These are phyloP conservation scores for Trogon surrucura DNA, from an alignment of 2,113 vertebrate genomes.

Conservation along the genomic window DNA sequence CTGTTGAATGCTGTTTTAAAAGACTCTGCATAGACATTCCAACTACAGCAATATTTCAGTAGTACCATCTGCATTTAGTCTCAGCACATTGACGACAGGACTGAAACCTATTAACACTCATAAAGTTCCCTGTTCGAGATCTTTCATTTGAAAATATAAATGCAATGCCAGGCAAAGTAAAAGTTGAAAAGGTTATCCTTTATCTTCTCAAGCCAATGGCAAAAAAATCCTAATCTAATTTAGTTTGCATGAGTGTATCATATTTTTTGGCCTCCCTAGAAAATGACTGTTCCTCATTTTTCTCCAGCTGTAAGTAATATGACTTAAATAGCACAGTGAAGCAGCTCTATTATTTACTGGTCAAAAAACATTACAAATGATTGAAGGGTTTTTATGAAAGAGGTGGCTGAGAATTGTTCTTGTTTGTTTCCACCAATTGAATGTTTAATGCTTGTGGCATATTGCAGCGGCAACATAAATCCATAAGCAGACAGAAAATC, in stretches of 20 bases:
- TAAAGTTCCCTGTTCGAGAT: neutral
- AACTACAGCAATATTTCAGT: neutral
- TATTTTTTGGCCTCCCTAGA: conserved; percentile 35
- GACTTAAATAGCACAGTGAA: conserved; percentile 66
- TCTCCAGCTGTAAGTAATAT: conserved; percentile 72
- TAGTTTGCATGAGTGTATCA: conserved; percentile 6
- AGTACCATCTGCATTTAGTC: conserved; percentile 28
- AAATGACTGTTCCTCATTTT: conserved; percentile 62
- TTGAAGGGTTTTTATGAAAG: conserved; percentile 63
- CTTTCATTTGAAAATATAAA: conserved; percentile 33
- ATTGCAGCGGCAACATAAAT: neutral
- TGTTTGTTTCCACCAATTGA: conserved; percentile 63
- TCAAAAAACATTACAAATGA: conserved; percentile 69
- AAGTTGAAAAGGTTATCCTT: conserved; percentile 56
- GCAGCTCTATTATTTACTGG: conserved; percentile 60
- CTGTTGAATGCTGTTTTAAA: neutral
- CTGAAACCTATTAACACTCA: neutral
- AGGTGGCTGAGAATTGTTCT: conserved; percentile 64
- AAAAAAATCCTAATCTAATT: conserved; percentile 44
- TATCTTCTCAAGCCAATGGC: conserved; percentile 40
- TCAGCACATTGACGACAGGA: neutral
- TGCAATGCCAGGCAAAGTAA: neutral
- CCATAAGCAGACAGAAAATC: neutral
- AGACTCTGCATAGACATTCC: neutral
- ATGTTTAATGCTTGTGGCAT: conserved; percentile 58